Base-by-base conservation (phyloP, 2,888 invertebrate genomes). In the Heliconius erato region DNA sequence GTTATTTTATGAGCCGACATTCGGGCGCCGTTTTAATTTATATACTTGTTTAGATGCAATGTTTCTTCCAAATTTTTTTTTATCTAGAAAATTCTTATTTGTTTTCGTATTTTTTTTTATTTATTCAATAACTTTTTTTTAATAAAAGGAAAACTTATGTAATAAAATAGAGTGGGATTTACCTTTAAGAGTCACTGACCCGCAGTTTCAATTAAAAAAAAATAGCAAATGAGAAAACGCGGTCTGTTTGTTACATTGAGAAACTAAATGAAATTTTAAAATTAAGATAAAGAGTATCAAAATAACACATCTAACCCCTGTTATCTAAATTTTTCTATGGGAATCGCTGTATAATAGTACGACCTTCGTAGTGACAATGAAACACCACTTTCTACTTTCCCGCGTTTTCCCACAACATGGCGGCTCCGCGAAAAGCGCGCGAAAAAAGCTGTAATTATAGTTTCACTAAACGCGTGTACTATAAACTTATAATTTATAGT, bases 341-440 rank as follows among this genome's bases (percentile, higher is more conserved):
- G 91, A 92, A 91, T 91, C 89, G 88, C 85, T 83, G 90, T 88
- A 92, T 93, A 93, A 94, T 92, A 91, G 88, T 80, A 86, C 90
- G 91, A 91, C 92, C 93, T 91, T 91, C 92, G 90, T 93, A 93
- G 90, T 95, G 94, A 94, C 95, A 95, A 95, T 95, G 89, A 86
- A 88, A 88, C 74, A 88, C 88, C 91, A 93, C 95, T 95, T 95
- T 95, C 95, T 91, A 95, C 94, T 95, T 95, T 95, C 94, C 92
- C 92, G 90, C 88, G 88, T 85, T 88, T 94, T 94, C 94, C 90
- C 94, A 94, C 92, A 90, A 89, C 86, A 88, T 88, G 89, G 89
- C 88, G 89, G 85, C 82, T 44, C 40, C 85, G 83, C 89, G 91
- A 92, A 87, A 87, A 88, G 85, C 85, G 85, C 84, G 83, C 84